A percentile compares a stretch with the other conserved stretches of the same genome.
Evolutionary conservation across 1,140 invertebrate genomes (phyloP).

Genomic region (Periplaneta americana): DNA sequence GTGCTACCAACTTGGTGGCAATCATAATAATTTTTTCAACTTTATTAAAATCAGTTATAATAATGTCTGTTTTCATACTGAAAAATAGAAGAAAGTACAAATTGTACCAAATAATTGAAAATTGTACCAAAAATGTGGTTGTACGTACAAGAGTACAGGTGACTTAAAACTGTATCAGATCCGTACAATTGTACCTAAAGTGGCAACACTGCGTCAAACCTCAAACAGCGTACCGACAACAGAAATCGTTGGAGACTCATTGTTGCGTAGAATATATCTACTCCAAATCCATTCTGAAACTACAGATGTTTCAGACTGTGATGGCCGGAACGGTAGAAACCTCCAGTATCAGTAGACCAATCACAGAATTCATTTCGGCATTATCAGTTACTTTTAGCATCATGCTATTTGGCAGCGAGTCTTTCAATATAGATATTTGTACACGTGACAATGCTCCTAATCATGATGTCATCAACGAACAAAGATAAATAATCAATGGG

Average conservation of each 20-base stretch:
- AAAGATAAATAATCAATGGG: slow-evolving; percentile 6
- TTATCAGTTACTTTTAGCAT: neutral
- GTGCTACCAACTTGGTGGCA: too few relatives aligned
- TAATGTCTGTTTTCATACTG: too few relatives aligned
- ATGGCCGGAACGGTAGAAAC: slow-evolving; percentile 7
- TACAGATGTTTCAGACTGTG: slow-evolving; percentile 17
- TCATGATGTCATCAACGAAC: neutral
- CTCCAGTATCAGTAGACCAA: slow-evolving; percentile 23
- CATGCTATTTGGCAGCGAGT: neutral
- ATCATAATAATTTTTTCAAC: too few relatives aligned
- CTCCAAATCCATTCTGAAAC: slow-evolving; percentile 13
- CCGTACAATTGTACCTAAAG: too few relatives aligned
- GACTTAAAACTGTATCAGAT: too few relatives aligned
- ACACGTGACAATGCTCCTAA: slow-evolving; percentile 2
- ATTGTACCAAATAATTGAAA: too few relatives aligned
- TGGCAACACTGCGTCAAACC: too few relatives aligned
- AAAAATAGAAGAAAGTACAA: too few relatives aligned
- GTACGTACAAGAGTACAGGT: too few relatives aligned
- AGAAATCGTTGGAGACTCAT: too few relatives aligned
- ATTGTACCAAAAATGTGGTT: too few relatives aligned
- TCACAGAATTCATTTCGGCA: slow-evolving; percentile 21
- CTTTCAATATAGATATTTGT: slow-evolving; percentile 20
- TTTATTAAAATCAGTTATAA: too few relatives aligned
- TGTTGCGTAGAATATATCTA: slow-evolving; percentile 7
- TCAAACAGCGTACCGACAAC: slow-evolving; percentile 7